Evolutionary conservation across 2,888 invertebrate genomes (phyloP).

Genomic region (Drosophila basisetae): DNA sequence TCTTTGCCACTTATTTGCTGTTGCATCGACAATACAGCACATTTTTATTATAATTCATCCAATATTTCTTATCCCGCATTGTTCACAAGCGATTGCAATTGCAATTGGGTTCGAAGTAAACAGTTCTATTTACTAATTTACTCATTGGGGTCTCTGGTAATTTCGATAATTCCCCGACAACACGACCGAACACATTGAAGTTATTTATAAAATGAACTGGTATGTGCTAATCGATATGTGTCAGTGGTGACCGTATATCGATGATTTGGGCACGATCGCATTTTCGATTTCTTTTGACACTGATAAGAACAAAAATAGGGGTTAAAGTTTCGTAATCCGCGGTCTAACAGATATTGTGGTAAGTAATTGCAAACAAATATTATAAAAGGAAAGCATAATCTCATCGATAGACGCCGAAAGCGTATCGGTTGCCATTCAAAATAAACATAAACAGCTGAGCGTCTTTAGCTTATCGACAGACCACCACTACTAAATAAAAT

Average conservation of each 20-base stretch:
- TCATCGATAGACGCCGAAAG: neutral
- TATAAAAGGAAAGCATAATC: neutral
- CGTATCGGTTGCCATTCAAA: neutral
- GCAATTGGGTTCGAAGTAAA: conserved; percentile 6
- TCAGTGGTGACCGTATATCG: conserved; percentile 19
- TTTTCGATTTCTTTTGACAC: neutral
- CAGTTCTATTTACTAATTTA: conserved; percentile 28
- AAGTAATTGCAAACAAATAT: neutral
- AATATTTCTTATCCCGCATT: conserved; percentile 19
- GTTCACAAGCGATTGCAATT: conserved; percentile 5
- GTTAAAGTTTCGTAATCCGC: neutral
- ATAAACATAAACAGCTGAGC: conserved; percentile 30
- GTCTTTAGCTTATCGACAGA: conserved; percentile 14
- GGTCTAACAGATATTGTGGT: neutral
- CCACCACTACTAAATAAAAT: conserved; percentile 22
- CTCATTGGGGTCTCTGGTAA: conserved; percentile 26
- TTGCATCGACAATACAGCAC: conserved; percentile 58
- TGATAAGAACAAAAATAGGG: neutral
- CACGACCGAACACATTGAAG: conserved; percentile 61
- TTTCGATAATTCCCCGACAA: conserved; percentile 39
- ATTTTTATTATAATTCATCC: conserved; percentile 31
- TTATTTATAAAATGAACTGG: conserved; percentile 61
- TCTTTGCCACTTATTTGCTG: conserved; percentile 77
- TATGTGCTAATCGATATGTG: conserved; percentile 44
- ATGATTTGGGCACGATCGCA: conserved; percentile 8